Percentiles rank a stretch among this genome's conserved stretches.
Evolutionary conservation across 2,888 invertebrate genomes (phyloP).

Genomic region (Abscondita cerata): DNA sequence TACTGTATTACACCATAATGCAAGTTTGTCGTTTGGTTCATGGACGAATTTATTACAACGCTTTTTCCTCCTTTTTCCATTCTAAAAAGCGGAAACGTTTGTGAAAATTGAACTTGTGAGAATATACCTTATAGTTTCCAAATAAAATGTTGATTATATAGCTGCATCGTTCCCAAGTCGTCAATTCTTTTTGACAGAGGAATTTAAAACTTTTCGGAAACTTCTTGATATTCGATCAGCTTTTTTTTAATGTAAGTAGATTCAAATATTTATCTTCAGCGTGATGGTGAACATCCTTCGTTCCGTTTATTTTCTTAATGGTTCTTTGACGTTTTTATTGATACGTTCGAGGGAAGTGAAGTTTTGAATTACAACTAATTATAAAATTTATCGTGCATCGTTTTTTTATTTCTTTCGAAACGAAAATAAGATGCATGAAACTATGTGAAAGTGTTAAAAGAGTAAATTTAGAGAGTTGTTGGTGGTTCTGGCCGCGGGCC

Average conservation of each 20-base stretch:
- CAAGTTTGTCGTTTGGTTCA: slow-evolving; percentile 6
- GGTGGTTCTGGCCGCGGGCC: slow-evolving; percentile 36
- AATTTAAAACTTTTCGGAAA: slow-evolving; percentile 14
- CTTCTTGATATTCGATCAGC: slow-evolving; percentile 10
- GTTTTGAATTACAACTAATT: background rate
- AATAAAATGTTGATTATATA: slow-evolving; percentile 13
- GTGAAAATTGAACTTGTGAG: background rate
- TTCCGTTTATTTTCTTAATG: slow-evolving; percentile 6
- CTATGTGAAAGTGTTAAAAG: slow-evolving; percentile 29
- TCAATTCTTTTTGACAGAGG: slow-evolving; percentile 8
- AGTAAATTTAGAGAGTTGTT: slow-evolving; percentile 31
- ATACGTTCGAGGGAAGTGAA: background rate
- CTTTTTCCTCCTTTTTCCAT: background rate
- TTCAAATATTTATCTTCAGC: slow-evolving; percentile 10
- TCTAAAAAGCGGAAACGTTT: slow-evolving; percentile 9
- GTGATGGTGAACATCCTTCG: background rate
- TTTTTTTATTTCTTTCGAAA: background rate
- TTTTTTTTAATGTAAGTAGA: slow-evolving; percentile 13
- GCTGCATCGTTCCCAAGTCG: slow-evolving; percentile 2
- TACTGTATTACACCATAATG: slow-evolving; percentile 7
- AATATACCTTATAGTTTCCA: slow-evolving; percentile 6
- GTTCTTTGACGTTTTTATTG: slow-evolving; percentile 5
- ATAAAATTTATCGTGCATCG: no score
- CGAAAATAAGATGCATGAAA: slow-evolving; percentile 16
- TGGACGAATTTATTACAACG: slow-evolving; percentile 3